phyloP scores from a whole-genome alignment of 2,113 vertebrate species.

The Spilogale gracilis region DNA sequence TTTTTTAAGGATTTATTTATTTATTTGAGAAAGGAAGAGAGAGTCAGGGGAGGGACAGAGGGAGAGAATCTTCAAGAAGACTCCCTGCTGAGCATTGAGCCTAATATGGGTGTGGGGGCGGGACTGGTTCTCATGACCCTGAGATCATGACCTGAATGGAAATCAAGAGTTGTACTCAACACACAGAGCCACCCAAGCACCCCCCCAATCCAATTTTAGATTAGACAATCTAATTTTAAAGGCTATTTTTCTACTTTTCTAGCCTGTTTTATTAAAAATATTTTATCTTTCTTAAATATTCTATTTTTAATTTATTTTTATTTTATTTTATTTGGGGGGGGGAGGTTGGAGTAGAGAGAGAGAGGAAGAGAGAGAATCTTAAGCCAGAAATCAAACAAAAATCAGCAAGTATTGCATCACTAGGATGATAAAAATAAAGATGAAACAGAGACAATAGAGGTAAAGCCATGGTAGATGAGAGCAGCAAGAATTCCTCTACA shows the following conservation, averaged over 20 bases:
- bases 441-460: neutral
- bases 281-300: neutral
- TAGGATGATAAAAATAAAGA: neutral
- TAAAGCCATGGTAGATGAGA: slow-evolving; percentile 9
- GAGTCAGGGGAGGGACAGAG: neutral
- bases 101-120: neutral
- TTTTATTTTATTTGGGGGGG: neutral
- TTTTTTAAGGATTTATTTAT: neutral
- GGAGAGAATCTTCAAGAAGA: neutral
- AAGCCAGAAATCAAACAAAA: neutral
- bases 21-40: neutral
- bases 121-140: neutral
- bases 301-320: neutral
- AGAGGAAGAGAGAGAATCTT: neutral
- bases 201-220: too few species aligned
- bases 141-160: neutral
- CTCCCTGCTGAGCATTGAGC: neutral
- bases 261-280: neutral
- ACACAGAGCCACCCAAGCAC: neutral
- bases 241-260: neutral
- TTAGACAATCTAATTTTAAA: neutral
- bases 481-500: neutral
- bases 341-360: neutral
- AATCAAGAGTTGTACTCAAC: neutral
- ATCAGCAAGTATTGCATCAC: neutral